Evolutionary conservation across 1,140 invertebrate genomes (phyloP).

Genomic region (Papilio aristodemus): DNA sequence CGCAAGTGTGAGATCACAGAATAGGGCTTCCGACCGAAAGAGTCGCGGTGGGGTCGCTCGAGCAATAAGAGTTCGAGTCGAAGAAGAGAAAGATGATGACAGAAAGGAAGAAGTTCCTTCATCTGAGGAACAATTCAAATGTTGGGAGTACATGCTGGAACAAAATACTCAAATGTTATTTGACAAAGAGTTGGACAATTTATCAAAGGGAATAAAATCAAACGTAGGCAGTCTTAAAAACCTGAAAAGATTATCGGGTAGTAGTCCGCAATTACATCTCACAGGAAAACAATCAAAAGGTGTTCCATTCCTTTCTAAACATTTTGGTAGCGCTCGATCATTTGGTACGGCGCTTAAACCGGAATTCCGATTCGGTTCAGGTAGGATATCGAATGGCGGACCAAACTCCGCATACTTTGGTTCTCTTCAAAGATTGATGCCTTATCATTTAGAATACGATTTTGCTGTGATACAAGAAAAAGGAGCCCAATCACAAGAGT

Average conservation of each 20-base stretch:
- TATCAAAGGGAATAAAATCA: slow-evolving; percentile 84
- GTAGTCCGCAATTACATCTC: slow-evolving; percentile 82
- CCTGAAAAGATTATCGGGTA: slow-evolving; percentile 79
- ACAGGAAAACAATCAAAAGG: slow-evolving; percentile 72
- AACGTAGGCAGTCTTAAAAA: slow-evolving; percentile 75
- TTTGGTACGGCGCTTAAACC: slow-evolving; percentile 68
- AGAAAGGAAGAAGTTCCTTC: slow-evolving; percentile 68
- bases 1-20: slow-evolving; percentile 68
- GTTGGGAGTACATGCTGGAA: slow-evolving; percentile 96
- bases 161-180: slow-evolving; percentile 94
- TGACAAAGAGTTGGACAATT: slow-evolving; percentile 92
- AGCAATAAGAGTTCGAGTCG: slow-evolving; percentile 80
- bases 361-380: slow-evolving; percentile 76
- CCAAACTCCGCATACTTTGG: slow-evolving; percentile 93
- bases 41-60: slow-evolving; percentile 81
- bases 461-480: slow-evolving; percentile 90
- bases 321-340: slow-evolving; percentile 89
- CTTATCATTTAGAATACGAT: slow-evolving; percentile 91
- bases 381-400: slow-evolving; percentile 82
- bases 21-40: slow-evolving; percentile 77
- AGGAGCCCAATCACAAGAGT: slow-evolving; percentile 83
- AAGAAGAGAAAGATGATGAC: slow-evolving; percentile 84
- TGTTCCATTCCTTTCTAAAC: slow-evolving; percentile 85
- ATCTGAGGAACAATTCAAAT: slow-evolving; percentile 93
- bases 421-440: slow-evolving; percentile 90